A percentile compares a stretch with the other conserved stretches of the same genome.
Evolutionary conservation across 2,888 invertebrate genomes (phyloP).

Genomic region (Leptinotarsa rubiginosa): DNA sequence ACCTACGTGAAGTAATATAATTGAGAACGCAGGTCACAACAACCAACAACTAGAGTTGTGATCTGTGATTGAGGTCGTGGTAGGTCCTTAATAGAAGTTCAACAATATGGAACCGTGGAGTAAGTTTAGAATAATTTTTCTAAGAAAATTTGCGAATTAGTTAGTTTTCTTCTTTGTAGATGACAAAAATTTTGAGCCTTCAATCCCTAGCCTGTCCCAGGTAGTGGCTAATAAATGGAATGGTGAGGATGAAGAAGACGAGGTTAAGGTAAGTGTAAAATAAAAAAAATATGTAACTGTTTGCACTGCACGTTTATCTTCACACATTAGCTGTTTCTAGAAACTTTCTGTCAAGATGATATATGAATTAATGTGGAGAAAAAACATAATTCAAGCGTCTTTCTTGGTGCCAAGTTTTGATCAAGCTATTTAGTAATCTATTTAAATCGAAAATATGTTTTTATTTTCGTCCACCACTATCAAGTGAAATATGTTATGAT

Average conservation of each 20-base stretch:
- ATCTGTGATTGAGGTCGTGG: slow-evolving; percentile 11
- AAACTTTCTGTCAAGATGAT: background rate
- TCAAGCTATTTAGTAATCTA: too few species aligned
- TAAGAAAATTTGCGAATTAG: background rate
- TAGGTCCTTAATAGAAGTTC: slow-evolving; percentile 37
- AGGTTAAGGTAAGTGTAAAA: slow-evolving; percentile 76
- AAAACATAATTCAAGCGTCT: background rate
- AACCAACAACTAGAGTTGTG: too few species aligned
- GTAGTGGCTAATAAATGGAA: slow-evolving; percentile 82
- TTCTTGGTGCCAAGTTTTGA: too few species aligned
- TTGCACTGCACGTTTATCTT: background rate
- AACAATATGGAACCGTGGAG: slow-evolving; percentile 65
- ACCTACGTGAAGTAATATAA: slow-evolving; percentile 58
- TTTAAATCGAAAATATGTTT: too few species aligned
- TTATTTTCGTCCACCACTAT: too few species aligned
- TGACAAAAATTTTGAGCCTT: slow-evolving; percentile 77
- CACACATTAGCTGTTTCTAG: background rate
- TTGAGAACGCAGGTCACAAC: slow-evolving; percentile 29
- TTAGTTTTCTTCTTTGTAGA: slow-evolving; percentile 67
- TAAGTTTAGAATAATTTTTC: slow-evolving; percentile 48
- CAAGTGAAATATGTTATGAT: too few species aligned
- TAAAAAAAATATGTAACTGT: background rate
- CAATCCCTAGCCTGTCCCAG: slow-evolving; percentile 70
- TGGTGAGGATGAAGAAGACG: slow-evolving; percentile 89
- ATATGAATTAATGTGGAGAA: background rate